Conservation (phyloP, 2,888 invertebrate species). For the Ctenicera cuprea region DNA sequence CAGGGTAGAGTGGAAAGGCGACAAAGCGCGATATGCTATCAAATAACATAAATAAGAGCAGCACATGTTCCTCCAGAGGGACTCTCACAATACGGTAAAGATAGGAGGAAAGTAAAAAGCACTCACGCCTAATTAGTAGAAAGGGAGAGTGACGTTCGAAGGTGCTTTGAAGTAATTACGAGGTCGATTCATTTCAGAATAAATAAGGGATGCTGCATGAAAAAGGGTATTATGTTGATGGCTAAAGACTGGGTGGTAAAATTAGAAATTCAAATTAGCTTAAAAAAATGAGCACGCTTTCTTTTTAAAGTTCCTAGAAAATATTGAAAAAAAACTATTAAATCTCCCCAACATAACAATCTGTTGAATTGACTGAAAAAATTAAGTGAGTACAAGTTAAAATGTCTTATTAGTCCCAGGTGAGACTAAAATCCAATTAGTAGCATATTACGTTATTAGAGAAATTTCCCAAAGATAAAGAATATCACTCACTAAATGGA, state of each 20-base stretch:
- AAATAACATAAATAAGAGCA: conserved; percentile 47
- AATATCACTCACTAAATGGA: conserved; percentile 1
- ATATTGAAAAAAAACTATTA: background rate
- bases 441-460: background rate
- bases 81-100: conserved; percentile 13
- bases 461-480: conserved; percentile 12
- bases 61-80: conserved; percentile 19
- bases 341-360: background rate
- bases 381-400: background rate
- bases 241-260: background rate
- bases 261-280: conserved; percentile 2
- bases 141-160: conserved; percentile 35
- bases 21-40: conserved; percentile 44
- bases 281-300: no score
- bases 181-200: conserved; percentile 19
- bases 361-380: background rate
- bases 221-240: conserved; percentile 7
- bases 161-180: conserved; percentile 21
- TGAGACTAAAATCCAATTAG: conserved; percentile 2
- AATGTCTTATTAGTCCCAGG: background rate
- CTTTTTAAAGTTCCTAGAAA: no score
- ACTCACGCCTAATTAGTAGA: conserved; percentile 39
- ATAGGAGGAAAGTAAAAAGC: conserved; percentile 36
- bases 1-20: conserved; percentile 35
- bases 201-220: conserved; percentile 7